Evolutionary conservation across 2,797 vertebrate genomes (phyloP).

Genomic region (Luscinia megarhynchos): DNA sequence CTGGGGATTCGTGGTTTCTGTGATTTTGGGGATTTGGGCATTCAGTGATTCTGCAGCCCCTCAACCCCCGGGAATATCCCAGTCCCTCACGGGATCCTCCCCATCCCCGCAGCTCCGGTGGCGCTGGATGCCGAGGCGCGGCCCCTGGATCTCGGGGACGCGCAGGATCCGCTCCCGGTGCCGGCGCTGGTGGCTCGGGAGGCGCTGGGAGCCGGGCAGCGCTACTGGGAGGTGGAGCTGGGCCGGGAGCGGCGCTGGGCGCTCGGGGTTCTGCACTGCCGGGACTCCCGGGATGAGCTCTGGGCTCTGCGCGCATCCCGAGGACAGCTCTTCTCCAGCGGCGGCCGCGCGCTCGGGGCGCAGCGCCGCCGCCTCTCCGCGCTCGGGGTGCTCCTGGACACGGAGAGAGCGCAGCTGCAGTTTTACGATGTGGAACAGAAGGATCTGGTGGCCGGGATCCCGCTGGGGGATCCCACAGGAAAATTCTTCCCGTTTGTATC

Average conservation of each 20-base stretch:
- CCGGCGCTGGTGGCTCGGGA: neutral
- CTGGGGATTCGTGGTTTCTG: no score
- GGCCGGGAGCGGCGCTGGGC: neutral
- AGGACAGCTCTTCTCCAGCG: neutral
- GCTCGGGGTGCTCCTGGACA: neutral
- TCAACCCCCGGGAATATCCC: neutral
- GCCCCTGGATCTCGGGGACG: neutral
- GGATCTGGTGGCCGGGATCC: neutral
- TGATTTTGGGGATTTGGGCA: neutral
- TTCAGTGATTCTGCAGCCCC: neutral
- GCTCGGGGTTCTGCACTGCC: neutral
- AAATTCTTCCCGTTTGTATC: neutral
- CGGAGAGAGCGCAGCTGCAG: neutral
- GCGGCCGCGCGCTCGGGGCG: neutral
- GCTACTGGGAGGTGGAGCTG: neutral
- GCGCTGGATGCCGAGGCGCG: neutral
- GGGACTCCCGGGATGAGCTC: neutral
- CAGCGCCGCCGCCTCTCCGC: neutral
- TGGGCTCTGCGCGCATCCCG: neutral
- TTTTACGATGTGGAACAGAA: neutral
- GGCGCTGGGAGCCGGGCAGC: neutral
- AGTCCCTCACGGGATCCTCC: neutral
- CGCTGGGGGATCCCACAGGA: neutral
- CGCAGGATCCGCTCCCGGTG: rapidly evolving
- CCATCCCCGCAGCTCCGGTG: neutral